phyloP scores from a whole-genome alignment of 35 echinoderm and acorn worm species.

The Apostichopus californicus region DNA sequence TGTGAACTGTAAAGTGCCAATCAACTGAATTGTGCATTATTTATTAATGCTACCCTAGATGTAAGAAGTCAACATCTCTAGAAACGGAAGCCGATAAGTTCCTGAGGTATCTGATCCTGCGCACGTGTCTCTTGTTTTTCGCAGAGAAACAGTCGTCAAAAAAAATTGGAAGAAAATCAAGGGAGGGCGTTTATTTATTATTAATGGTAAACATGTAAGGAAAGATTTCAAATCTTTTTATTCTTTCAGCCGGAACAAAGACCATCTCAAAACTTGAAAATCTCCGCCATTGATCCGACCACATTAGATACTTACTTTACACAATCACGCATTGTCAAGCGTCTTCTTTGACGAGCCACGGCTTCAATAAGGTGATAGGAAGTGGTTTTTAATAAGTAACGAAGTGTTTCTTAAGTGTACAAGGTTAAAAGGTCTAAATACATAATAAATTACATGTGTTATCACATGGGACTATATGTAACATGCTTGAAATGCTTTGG shows the following conservation, averaged over 20 bases:
- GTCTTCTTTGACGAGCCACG: neutral
- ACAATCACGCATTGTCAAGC: neutral
- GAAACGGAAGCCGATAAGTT: too few relatives aligned
- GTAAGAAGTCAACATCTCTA: too few relatives aligned
- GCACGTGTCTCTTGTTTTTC: too few relatives aligned
- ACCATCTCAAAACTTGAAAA: neutral
- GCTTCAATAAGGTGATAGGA: neutral
- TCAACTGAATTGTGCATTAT: too few relatives aligned
- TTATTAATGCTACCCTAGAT: too few relatives aligned
- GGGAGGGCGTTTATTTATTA: neutral
- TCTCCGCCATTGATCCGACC: neutral
- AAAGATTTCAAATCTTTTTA: neutral
- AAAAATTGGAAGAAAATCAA: too few relatives aligned
- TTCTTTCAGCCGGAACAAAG: neutral
- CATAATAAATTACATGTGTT: too few relatives aligned
- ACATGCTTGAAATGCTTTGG: too few relatives aligned
- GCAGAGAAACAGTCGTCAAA: too few relatives aligned
- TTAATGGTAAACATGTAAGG: neutral
- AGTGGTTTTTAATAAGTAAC: conserved; percentile 31
- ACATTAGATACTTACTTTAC: neutral
- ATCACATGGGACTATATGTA: too few relatives aligned
- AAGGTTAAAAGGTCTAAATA: neutral
- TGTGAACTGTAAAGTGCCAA: too few relatives aligned
- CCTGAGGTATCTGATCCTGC: too few relatives aligned
- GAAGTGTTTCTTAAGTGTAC: neutral